A percentile compares a stretch with the other conserved stretches of the same genome.
phyloP scores from a whole-genome alignment of 2,888 invertebrate species.

The Cataglyphis livida region DNA sequence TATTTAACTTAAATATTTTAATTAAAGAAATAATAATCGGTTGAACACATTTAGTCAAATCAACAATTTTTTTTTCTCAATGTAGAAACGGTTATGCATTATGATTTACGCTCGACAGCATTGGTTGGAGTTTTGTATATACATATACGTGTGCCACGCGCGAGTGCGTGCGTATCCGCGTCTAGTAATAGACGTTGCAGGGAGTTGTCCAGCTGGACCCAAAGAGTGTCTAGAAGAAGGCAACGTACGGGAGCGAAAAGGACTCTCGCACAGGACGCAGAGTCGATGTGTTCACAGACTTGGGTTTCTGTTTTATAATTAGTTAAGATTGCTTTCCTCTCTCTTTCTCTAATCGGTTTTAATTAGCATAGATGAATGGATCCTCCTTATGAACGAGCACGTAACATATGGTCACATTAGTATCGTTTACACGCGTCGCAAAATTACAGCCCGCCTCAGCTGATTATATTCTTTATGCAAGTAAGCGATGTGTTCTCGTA shows the following conservation, averaged over 20 bases:
- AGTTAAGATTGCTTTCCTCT: slow-evolving; percentile 47
- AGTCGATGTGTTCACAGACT: background rate
- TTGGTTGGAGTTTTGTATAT: slow-evolving; percentile 69
- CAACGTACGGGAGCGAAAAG: slow-evolving; percentile 22
- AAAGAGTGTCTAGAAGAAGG: slow-evolving; percentile 31
- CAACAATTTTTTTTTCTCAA: no score
- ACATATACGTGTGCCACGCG: background rate
- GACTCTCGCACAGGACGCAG: background rate
- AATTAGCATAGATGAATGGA: slow-evolving; percentile 59
- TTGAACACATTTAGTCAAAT: no score
- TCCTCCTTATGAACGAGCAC: background rate
- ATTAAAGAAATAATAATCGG: no score
- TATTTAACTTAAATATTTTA: no score
- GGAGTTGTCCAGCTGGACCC: slow-evolving; percentile 67
- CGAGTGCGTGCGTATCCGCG: slow-evolving; percentile 4
- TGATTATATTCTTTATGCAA: slow-evolving; percentile 35
- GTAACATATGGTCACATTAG: slow-evolving; percentile 34
- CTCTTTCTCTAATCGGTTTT: slow-evolving; percentile 49
- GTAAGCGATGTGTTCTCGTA: slow-evolving; percentile 25
- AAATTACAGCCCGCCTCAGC: slow-evolving; percentile 29
- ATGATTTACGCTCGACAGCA: slow-evolving; percentile 80
- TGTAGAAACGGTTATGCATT: slow-evolving; percentile 76
- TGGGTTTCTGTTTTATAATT: slow-evolving; percentile 52
- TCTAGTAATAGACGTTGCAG: slow-evolving; percentile 56
- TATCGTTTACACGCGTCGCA: slow-evolving; percentile 43